Evolutionary conservation across 1,140 invertebrate genomes (phyloP).

Genomic region (Drosophila punjabiensis): DNA sequence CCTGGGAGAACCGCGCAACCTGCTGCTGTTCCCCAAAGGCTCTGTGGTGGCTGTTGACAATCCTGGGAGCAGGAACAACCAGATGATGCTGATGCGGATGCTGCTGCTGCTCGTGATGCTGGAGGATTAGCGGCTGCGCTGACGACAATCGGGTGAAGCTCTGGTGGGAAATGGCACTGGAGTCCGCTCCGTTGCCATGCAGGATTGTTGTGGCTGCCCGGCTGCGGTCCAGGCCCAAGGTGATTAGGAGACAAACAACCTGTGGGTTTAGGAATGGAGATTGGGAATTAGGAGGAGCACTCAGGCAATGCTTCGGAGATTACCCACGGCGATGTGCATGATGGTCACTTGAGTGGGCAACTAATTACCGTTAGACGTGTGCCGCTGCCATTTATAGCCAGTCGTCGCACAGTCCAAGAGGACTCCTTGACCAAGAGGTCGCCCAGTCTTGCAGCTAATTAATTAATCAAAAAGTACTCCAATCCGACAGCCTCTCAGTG

Average conservation of each 20-base stretch:
- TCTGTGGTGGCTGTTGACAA: slow-evolving; percentile 36
- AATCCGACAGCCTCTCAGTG: slow-evolving; percentile 46
- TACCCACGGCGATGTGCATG: slow-evolving; percentile 50
- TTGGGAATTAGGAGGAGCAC: not conserved
- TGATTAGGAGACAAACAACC: slow-evolving; percentile 28
- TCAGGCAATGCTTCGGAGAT: slow-evolving; percentile 6
- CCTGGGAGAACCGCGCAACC: slow-evolving; percentile 2
- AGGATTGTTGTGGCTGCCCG: slow-evolving; percentile 56
- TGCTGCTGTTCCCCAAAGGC: slow-evolving; percentile 1
- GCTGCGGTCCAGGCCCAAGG: not conserved
- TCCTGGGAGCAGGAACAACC: slow-evolving; percentile 32
- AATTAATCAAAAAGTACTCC: slow-evolving; percentile 72
- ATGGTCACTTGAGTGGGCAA: slow-evolving; percentile 50
- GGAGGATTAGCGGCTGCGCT: slow-evolving; percentile 19
- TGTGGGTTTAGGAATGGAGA: not conserved
- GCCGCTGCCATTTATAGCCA: slow-evolving; percentile 46
- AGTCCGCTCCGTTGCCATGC: slow-evolving; percentile 56
- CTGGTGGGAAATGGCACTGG: slow-evolving; percentile 85
- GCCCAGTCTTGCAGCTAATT: slow-evolving; percentile 46
- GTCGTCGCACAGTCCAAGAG: slow-evolving; percentile 9
- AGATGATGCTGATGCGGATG: too few species aligned
- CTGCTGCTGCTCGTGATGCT: slow-evolving; percentile 13
- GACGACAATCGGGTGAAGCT: slow-evolving; percentile 73
- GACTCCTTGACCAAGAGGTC: slow-evolving; percentile 54
- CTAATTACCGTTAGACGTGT: slow-evolving; percentile 51